Base-by-base conservation (phyloP, 1,140 invertebrate species). In the Drosophila hydei region DNA sequence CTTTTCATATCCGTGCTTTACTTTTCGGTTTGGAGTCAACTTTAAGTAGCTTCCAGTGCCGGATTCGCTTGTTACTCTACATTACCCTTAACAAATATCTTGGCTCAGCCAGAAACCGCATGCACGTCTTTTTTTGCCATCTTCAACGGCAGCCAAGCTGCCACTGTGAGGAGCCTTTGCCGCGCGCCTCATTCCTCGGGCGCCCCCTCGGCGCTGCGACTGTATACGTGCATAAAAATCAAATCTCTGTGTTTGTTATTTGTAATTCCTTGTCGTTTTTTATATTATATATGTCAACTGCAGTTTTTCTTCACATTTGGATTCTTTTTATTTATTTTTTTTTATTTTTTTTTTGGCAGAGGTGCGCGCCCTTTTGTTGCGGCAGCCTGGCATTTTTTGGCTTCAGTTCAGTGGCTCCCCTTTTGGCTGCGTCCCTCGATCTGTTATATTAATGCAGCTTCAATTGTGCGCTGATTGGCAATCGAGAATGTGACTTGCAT, bases 401-500 rank as follows among this genome's bases (percentile, higher is more conserved):
- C 70, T 72, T 61, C 63, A 33, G n/a, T 67, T 64, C 47, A 52
- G 63, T 11, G 23, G 23, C 19, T 18, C 16, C 45, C 47, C 23
- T 38, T 18, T 19, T 12, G 12, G 25, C 50, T 21, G 14, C 8
- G 19, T 14, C 47, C 61, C 40, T 43, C 42, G 33, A 56, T 30
- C 55, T 45, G 55, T 54, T 77, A 67, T 78, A 87, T 88, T 87
- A 87, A 87, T 87, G 81, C 81, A 78, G 78, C 83, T 71, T 87
- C 78, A 83, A 88, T 87, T 87, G 83, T 77, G 74, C 83, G 83
- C 83, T 87, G 83, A 87, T 87, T 87, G 83, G 83, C 83, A 88
- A 87, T 87, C 83, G 83, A 76, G 83, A 88, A 88, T 87, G 83
- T 87, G 83, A 87, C 83, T 87, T 87, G 83, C 83, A 87, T 88